Base-by-base conservation (phyloP, 2,888 invertebrate genomes). In the Charanyca ferruginea region DNA sequence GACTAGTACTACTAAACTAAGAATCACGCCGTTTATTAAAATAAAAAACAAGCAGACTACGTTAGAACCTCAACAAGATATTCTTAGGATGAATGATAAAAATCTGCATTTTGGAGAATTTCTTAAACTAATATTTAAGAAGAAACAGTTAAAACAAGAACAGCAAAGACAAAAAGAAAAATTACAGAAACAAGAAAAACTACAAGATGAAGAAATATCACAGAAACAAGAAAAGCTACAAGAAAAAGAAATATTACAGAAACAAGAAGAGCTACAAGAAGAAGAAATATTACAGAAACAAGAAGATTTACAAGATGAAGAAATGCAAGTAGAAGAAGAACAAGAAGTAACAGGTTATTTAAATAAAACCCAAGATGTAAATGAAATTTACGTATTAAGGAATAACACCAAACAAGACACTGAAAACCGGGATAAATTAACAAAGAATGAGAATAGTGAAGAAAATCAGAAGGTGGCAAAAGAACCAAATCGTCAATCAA, bases 81-180 rank as follows among this genome's bases (percentile, higher is more conserved):
- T 7, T 18, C 16, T 42, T 11, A 68, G 52, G 32, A n/a, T 1
- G 2, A 16, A n/a, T 4, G 32, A 59, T 13, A 32, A 41, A 47
- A 41, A 23, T 52, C 22, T 47, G 11, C 22, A 45, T 13, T 72
- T 79, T 35, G 51, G 23, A 18, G 51, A 66, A 13, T 75, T 79
- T 6, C 8, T 79, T 3, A 49, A 42, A 51, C 66, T 68, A 18
- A 41, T 79, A 32, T 75, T 79, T 65, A 51, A 57, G 13, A 73
- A 52, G 23, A 61, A 32, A 32, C 9, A 13, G 28, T 23, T 45
- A 42, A 35, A 41, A 32, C 13, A 3, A 64, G 11, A 23, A 7
- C 4, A 23, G 1, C 2, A 8, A 16, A 6, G 8, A 11, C 11
- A 49, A 16, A 0, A 16, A 28, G 8, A 22, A 4, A 4, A 28